Evolutionary conservation across 2,113 vertebrate species (phyloP).

Genomic region (Setophaga kirtlandii): DNA sequence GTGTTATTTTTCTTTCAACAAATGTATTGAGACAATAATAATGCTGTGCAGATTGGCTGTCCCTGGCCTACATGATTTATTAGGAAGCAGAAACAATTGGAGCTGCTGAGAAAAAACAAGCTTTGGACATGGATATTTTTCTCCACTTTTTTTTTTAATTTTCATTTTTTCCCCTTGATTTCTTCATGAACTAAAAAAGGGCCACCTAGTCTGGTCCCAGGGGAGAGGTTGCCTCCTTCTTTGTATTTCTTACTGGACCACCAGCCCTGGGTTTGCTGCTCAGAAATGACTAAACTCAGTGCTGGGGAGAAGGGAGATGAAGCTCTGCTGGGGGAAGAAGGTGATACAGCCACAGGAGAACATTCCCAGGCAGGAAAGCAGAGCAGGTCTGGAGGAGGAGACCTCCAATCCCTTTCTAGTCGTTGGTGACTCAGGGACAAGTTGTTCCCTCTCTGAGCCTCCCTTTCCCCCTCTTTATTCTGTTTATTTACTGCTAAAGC

Average conservation of each 20-base stretch:
- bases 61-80: conserved; percentile 60
- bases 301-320: background rate
- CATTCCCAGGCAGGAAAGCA: background rate
- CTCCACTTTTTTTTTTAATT: background rate
- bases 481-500: background rate
- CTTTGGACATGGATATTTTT: background rate
- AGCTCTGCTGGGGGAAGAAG: background rate
- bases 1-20: conserved; percentile 69
- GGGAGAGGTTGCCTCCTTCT: conserved; percentile 25
- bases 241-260: conserved; percentile 33
- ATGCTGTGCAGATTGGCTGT: conserved; percentile 50
- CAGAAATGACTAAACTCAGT: background rate
- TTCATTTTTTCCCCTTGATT: background rate
- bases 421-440: background rate
- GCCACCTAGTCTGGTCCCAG: conserved; percentile 57
- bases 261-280: conserved; percentile 23
- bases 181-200: conserved; percentile 9
- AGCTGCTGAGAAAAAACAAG: background rate
- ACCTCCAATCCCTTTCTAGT: background rate
- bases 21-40: conserved; percentile 66
- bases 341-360: background rate
- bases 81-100: conserved; percentile 64
- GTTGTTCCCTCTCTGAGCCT: background rate
- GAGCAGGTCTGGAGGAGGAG: conserved; percentile 25
- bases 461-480: background rate